These are phyloP conservation scores for Papilio elwesi DNA, from an alignment of 2,888 invertebrate species.

Conservation along the genomic window DNA sequence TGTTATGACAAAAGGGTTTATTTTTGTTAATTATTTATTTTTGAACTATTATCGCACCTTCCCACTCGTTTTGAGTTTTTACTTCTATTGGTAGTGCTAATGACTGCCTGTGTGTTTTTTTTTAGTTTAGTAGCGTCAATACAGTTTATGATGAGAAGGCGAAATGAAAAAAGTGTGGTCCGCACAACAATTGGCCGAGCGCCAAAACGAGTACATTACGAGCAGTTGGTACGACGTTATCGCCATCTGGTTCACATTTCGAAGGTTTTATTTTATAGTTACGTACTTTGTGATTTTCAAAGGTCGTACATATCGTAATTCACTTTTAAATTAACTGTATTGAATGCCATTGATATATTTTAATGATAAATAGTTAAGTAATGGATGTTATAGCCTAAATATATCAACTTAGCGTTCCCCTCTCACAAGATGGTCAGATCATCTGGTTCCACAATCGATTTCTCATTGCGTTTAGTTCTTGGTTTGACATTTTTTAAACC, in stretches of 20 bases:
- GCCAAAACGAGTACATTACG: background rate
- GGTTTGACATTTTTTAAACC: no score
- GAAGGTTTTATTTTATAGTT: slow-evolving; percentile 11
- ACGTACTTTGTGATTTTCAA: background rate
- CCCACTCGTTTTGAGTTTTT: no score
- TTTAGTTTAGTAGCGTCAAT: background rate
- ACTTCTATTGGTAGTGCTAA: no score
- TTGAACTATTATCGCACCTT: no score
- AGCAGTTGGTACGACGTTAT: slow-evolving; percentile 1
- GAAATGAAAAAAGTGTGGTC: background rate
- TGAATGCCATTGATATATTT: background rate
- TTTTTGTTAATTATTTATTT: no score
- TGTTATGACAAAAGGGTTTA: no score
- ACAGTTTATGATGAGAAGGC: slow-evolving; percentile 2
- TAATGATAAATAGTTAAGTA: no score
- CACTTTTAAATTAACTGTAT: background rate
- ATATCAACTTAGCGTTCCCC: no score
- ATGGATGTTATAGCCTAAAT: no score
- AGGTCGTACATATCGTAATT: background rate
- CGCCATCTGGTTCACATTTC: slow-evolving; percentile 17
- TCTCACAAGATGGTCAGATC: no score
- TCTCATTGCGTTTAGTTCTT: no score
- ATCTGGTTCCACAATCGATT: no score
- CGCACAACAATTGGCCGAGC: slow-evolving; percentile 7
- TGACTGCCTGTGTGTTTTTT: background rate